Evolutionary conservation across 1,140 invertebrate species (phyloP).

Genomic region (Drosophila varians): DNA sequence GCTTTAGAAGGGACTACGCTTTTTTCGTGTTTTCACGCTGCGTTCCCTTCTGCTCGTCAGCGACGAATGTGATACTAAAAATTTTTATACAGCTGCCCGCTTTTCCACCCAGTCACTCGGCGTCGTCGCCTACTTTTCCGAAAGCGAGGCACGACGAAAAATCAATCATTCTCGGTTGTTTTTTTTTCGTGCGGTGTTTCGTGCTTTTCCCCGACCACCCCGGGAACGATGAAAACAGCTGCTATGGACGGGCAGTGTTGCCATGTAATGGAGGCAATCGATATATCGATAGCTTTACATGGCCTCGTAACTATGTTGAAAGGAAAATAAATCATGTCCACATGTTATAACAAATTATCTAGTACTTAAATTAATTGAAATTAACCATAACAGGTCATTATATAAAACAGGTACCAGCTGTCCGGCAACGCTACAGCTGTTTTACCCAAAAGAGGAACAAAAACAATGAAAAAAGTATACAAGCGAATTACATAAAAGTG

Average conservation of each 20-base stretch:
- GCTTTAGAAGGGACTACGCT: constrained; percentile 14
- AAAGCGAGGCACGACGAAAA: constrained; percentile 59
- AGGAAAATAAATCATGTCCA: constrained; percentile 32
- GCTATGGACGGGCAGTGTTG: constrained; percentile 43
- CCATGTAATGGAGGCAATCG: constrained; percentile 26
- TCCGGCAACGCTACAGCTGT: constrained; percentile 57
- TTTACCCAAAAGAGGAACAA: constrained; percentile 7
- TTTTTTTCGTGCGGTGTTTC: constrained; percentile 68
- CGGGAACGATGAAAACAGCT: constrained; percentile 35
- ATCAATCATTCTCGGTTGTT: constrained; percentile 75
- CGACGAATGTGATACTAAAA: constrained; percentile 69
- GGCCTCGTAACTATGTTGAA: constrained; percentile 2
- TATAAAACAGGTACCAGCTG: constrained; percentile 7
- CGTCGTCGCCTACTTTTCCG: constrained; percentile 65
- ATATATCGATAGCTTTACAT: constrained; percentile 59
- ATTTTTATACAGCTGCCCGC: constrained; percentile 42
- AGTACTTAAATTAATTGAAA: constrained; percentile 15
- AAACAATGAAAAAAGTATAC: constrained; percentile 21
- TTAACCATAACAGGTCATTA: constrained; percentile 5
- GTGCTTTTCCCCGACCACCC: constrained; percentile 44
- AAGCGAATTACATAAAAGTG: constrained; percentile 70
- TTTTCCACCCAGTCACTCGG: constrained; percentile 39
- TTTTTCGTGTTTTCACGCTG: constrained; percentile 18
- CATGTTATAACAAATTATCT: constrained; percentile 11
- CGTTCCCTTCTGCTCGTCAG: constrained; percentile 64